A percentile compares a stretch with the other conserved stretches of the same genome.
Evolutionary conservation across 2,888 invertebrate genomes (phyloP).

Genomic region (Conops quadrifasciatus): DNA sequence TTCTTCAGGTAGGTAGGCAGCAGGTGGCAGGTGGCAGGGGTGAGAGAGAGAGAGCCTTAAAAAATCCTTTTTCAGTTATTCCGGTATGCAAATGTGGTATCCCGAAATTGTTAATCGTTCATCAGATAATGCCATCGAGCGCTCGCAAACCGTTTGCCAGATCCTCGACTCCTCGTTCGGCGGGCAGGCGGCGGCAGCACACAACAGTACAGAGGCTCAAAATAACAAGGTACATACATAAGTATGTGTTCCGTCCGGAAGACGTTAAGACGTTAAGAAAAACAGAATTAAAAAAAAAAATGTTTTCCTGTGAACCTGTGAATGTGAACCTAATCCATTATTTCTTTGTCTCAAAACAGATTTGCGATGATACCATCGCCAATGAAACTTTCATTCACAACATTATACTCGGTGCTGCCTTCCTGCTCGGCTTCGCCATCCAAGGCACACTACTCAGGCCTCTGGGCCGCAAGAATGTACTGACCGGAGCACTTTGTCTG

Average conservation of each 20-base stretch:
- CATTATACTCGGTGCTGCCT: conserved; percentile 57
- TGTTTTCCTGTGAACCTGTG: no score
- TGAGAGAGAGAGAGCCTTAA: no score
- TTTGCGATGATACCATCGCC: conserved; percentile 55
- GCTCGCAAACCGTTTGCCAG: conserved; percentile 50
- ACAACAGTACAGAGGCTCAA: conserved; percentile 27
- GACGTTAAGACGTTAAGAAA: background rate
- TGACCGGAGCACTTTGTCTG: conserved; percentile 49
- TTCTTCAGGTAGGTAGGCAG: conserved; percentile 54
- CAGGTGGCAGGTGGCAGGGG: no score
- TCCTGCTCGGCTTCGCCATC: conserved; percentile 57
- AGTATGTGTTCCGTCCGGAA: no score
- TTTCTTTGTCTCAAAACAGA: conserved; percentile 44
- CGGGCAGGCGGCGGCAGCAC: conserved; percentile 29
- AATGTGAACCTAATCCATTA: no score
- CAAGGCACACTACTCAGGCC: conserved; percentile 58
- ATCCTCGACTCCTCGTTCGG: conserved; percentile 50
- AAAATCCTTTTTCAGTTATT: conserved; percentile 49
- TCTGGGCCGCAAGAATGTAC: conserved; percentile 57
- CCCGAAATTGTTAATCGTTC: conserved; percentile 62
- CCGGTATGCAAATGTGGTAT: conserved; percentile 62
- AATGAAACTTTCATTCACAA: conserved; percentile 57
- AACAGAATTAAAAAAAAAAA: no score
- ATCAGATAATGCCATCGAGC: conserved; percentile 39
- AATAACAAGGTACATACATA: background rate